Base-by-base conservation (phyloP, 2,797 vertebrate species). In the Coranthus polyacanthus region DNA sequence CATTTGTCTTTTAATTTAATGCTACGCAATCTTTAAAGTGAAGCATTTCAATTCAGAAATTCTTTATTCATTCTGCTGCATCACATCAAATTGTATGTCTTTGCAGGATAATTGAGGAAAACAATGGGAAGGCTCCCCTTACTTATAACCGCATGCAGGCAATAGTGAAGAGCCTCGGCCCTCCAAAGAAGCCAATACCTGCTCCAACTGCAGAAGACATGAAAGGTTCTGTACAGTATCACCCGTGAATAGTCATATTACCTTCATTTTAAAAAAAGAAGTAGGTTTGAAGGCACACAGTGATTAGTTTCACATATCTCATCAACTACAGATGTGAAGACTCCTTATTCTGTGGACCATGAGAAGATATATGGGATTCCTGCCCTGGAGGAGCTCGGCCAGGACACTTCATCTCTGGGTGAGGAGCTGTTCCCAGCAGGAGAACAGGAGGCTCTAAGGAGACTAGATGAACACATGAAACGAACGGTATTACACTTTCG, bases 81-180 rank as follows among this genome's bases (percentile, higher is more conserved):
- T 36, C 10, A 5, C 5, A 0, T 1, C 44, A 12, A n/a, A 12
- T 52, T 9, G 1, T 12, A 20, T 85, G 26, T 74, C 17, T 65
- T 8, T 42, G 0, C 10, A 95, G 93, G 79, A 74, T 94, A 24
- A 92, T 95, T 0, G 81, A 90, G n/a, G 83, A 94, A 78, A 94
- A 94, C 22, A 67, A 88, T 0, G 83, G 92, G 29, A 94, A 95
- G 76, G 21, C 87, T 17, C 92, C 92, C 0, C 78, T 95, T n/a
- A 94, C 93, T 6, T 95, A 91, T 12, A 88, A 88, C 3, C 79
- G 67, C 1, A 73, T 95, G 51, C 93, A 93, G 82, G 81, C 79
- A 3, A 34, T 94, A 39, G 15, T 90, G 24, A 85, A 86, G 20
- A 60, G 16, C 0, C 75, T 95, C 0, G 90, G 92, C 0, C 67